Evolutionary conservation across 2,113 vertebrate species (phyloP).

Genomic region (Periophthalmus modestus): DNA sequence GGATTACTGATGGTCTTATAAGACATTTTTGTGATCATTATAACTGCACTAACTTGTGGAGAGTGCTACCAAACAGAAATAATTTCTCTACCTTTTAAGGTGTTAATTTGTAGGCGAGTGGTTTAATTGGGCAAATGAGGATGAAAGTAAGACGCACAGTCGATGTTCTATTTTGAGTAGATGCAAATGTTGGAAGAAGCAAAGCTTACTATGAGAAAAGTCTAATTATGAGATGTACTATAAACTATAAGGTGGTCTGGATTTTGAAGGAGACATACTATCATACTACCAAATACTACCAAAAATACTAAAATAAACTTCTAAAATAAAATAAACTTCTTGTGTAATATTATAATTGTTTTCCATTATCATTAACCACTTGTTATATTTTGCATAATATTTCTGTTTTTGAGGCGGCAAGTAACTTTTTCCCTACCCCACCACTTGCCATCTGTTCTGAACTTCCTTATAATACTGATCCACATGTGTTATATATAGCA

Average conservation of each 20-base stretch:
- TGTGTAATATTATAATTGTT: no score
- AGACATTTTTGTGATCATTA: background rate
- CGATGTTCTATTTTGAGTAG: constrained; percentile 19
- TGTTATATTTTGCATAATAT: no score
- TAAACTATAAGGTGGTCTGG: constrained; percentile 28
- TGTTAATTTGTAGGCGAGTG: constrained; percentile 15
- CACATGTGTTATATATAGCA: background rate
- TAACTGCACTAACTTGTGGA: background rate
- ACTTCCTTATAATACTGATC: background rate
- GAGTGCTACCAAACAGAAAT: constrained; percentile 11
- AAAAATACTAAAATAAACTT: no score
- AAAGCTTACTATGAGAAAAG: constrained; percentile 24
- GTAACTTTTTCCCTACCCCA: no score
- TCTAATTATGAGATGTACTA: constrained; percentile 46
- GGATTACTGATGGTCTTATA: background rate
- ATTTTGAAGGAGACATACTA: constrained; percentile 1
- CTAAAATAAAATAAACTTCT: no score
- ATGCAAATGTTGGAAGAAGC: constrained; percentile 16
- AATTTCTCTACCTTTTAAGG: constrained; percentile 22
- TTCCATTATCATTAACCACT: no score
- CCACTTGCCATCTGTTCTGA: no score
- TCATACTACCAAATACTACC: no score
- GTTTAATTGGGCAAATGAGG: constrained; percentile 12
- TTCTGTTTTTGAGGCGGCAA: no score
- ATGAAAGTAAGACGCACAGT: constrained; percentile 20